Evolutionary conservation across 92 coral and sea anemone species (phyloP), one percentile per base, ranked within the genome.

Genomic region (Palythoa grandis): DNA sequence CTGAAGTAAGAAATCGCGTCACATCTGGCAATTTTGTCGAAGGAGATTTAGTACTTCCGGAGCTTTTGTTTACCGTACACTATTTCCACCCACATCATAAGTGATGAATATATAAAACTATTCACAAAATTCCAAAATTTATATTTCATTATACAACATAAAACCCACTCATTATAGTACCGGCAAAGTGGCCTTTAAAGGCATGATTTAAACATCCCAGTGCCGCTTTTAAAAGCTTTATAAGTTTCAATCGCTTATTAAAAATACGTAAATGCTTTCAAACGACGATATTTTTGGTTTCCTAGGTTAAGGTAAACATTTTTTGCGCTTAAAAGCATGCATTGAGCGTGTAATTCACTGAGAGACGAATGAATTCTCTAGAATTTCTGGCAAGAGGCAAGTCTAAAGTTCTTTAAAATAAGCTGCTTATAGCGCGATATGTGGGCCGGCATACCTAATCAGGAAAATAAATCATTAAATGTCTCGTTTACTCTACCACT

Each of bases 61-160:
- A 25, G 40, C 3, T 67, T 67, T 22, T 5, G 72, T 20, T 67
- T 67, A 0, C n/a, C 24, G 43, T 69, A 69, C 13, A 19, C 47
- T 35, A 25, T 24, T 69, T 69, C 23, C 39, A 69, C 16, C 73
- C 67, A 25, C 67, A 54, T 54, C 11, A 54, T n/a, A 53, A 25
- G 14, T 76, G 50, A 76, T 22, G 63, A 52, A 52, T 48, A 16
- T 24, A 19, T 14, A 19, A 75, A 75, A 52, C 37, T 53, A 75
- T 52, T 75, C 79, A 48, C 2, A 69, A 69, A 75, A 75, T 52
- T 52, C 38, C 9, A 75, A 75, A 40, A 69, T 25, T 16, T 69
- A 25, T 20, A 29, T 69, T 24, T 69, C 11, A 25, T 5, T 5
- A 3, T 29, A 69, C 24, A 69, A 14, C 29, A 2, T 25, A 24